Conservation (phyloP, 2,113 vertebrate species). For the Passerina amoena region DNA sequence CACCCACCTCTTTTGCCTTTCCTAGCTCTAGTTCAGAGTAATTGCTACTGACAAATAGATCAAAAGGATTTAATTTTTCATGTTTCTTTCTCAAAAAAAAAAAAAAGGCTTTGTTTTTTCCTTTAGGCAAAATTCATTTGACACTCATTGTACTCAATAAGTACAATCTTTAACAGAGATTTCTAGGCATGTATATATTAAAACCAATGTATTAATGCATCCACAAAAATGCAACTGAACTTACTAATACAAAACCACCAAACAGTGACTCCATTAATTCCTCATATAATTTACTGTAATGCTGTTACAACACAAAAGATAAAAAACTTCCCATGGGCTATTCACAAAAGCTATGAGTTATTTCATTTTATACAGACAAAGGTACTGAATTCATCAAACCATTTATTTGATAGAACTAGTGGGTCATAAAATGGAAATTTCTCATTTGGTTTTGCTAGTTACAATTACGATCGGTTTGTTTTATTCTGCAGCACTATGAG, state of each 20-base stretch:
- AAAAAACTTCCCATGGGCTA: not conserved
- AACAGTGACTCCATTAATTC: accelerated
- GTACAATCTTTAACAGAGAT: not conserved
- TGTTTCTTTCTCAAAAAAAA: not conserved
- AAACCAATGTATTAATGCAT: not conserved
- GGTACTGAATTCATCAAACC: not conserved
- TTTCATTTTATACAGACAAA: not conserved
- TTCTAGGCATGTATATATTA: not conserved
- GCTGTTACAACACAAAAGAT: not conserved
- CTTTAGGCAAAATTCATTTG: not conserved
- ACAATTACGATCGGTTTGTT: not conserved
- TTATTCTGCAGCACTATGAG: not conserved
- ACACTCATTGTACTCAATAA: not conserved
- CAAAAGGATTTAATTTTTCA: not conserved
- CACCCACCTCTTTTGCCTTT: not conserved
- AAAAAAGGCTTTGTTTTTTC: not conserved
- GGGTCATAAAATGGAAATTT: not conserved
- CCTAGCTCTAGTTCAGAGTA: not conserved
- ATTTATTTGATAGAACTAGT: not conserved
- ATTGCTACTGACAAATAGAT: not conserved
- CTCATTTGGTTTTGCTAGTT: not conserved
- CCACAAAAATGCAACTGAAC: not conserved
- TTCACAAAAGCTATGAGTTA: not conserved
- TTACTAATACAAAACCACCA: not conserved
- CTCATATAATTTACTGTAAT: not conserved